phyloP scores from a whole-genome alignment of 2,797 vertebrate species.

The Fistularia tabacaria region DNA sequence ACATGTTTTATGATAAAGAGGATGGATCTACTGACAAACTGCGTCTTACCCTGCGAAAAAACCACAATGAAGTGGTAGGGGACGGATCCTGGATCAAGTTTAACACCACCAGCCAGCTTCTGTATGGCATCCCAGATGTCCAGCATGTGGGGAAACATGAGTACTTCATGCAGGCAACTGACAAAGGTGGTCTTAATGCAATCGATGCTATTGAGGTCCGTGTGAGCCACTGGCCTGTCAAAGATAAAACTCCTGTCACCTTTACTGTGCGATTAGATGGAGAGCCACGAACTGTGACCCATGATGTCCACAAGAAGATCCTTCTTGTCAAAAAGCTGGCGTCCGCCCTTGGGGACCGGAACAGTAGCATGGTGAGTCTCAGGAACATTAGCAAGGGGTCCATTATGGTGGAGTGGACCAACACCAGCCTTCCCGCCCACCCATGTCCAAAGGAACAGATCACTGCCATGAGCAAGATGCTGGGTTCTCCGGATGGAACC shows the following conservation, averaged over 20 bases:
- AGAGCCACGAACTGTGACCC: constrained; percentile 78
- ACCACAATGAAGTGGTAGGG: constrained; percentile 81
- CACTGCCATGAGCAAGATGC: constrained; percentile 76
- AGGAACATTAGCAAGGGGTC: constrained; percentile 88
- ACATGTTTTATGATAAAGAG: constrained; percentile 93
- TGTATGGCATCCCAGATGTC: constrained; percentile 89
- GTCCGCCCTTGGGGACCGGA: constrained; percentile 86
- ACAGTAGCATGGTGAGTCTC: constrained; percentile 89
- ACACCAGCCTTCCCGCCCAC: constrained; percentile 86
- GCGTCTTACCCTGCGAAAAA: constrained; percentile 85
- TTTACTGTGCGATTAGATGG: constrained; percentile 86
- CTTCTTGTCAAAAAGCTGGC: constrained; percentile 90
- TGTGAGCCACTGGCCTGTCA: constrained; percentile 82
- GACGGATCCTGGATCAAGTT: constrained; percentile 96
- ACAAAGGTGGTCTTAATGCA: constrained; percentile 86
- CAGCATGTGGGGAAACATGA: constrained; percentile 88
- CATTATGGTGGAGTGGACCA: constrained; percentile 92
- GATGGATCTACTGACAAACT: constrained; percentile 97
- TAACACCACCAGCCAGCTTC: constrained; percentile 94
- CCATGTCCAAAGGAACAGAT: constrained; percentile 92
- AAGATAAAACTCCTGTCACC: constrained; percentile 82
- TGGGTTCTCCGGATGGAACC: constrained; percentile 76
- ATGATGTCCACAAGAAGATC: constrained; percentile 90
- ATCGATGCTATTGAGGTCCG: constrained; percentile 94
- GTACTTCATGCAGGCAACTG: constrained; percentile 93